phyloP scores from a whole-genome alignment of 2,888 invertebrate genomes.

The Patella depressa region DNA sequence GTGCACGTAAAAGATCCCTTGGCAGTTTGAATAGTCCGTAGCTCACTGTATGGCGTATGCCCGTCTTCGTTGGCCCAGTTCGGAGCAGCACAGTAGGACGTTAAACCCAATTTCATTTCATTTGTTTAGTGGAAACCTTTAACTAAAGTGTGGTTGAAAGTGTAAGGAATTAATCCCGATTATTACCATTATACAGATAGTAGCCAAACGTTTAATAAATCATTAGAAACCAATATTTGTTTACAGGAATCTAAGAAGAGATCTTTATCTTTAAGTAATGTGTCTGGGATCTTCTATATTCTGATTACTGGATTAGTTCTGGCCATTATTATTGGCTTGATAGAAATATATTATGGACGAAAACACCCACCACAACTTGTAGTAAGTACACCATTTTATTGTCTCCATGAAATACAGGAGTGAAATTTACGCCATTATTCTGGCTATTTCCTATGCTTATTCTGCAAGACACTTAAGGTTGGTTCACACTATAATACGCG shows the following conservation, averaged over 20 bases:
- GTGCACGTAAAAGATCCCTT: too few relatives aligned
- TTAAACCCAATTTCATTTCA: not conserved
- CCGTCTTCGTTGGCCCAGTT: too few relatives aligned
- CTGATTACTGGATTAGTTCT: constrained; percentile 92
- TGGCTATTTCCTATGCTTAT: too few relatives aligned
- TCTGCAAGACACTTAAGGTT: too few relatives aligned
- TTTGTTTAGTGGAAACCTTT: not conserved
- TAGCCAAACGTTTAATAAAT: not conserved
- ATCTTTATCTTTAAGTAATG: constrained; percentile 92
- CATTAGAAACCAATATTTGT: constrained; percentile 24
- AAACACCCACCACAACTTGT: constrained; percentile 36
- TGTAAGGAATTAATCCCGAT: not conserved
- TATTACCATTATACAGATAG: constrained; percentile 16
- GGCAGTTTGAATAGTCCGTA: too few relatives aligned
- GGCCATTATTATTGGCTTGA: constrained; percentile 90
- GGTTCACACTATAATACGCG: too few relatives aligned
- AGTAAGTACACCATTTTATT: constrained; percentile 20
- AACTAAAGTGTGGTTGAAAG: not conserved
- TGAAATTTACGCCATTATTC: too few relatives aligned
- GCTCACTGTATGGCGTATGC: too few relatives aligned
- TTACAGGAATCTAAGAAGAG: constrained; percentile 76
- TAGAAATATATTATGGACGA: constrained; percentile 90
- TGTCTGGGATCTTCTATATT: constrained; percentile 99
- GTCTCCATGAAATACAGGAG: too few relatives aligned
- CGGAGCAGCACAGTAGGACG: too few relatives aligned